Base-by-base conservation (phyloP, 2,888 invertebrate species). In the Philereme vetulata region DNA sequence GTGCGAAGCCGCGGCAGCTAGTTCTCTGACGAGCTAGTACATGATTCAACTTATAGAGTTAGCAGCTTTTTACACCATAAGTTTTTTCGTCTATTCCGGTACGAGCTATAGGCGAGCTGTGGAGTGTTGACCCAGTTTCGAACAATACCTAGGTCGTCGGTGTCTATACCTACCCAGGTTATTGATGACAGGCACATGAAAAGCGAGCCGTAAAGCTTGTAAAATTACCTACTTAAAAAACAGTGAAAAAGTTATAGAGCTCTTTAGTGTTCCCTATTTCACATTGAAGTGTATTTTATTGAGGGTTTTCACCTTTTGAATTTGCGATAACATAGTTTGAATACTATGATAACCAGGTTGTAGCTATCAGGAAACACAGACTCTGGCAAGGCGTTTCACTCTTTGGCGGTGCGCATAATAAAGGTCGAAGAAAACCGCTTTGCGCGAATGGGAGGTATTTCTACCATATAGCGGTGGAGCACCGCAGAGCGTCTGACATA, bases 91-190 rank as follows among this genome's bases (percentile, higher is more conserved):
- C 35, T 47, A 10, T 46, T 11, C 46, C 32, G 21, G 44, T 44
- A 46, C 47, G 35, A 52, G 34, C 50, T 50, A 52, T 45, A 61
- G 49, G 51, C 40, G 2, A 44, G 51, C 55, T 36, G 33, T 40
- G 33, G 47, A 38, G 48, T 49, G 53, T 61, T 56, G 56, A 61
- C 61, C 61, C 35, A 61, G 50, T 46, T 60, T n/a, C n/a, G 8
- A 54, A 62, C 57, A 54, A 57, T 57, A 62, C 61, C 56, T 53
- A 49, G 56, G 55, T 45, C 55, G 6, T 4, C 21, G 45, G 5
- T 48, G 55, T 2, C 21, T 21, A 21, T 21, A 21, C 21, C 21
- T 48, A 53, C 52, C 56, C 50, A 57, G 42, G 43, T 62, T 52
- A 56, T 52, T 45, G 44, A 45, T 53, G 52, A 46, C 36, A 61